Base-by-base conservation (phyloP, 2,797 vertebrate genomes). In the Apogon hyalosoma region DNA sequence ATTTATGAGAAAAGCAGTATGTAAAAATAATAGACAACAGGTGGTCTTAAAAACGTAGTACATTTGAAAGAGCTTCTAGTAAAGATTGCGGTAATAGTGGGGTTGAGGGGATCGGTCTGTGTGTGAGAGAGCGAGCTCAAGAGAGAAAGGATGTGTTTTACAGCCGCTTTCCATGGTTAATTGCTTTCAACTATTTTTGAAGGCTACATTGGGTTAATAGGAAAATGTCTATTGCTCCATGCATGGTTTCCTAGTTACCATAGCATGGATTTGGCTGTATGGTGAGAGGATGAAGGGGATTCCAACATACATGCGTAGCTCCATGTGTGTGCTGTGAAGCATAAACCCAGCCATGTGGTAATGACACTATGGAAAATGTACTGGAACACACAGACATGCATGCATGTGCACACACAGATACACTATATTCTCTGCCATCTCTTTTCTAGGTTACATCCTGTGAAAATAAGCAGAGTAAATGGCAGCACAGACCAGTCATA, bases 1-100 rank as follows among this genome's bases (percentile, higher is more conserved):
- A 99, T 99, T 99, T 99, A 99, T 99, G 97, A 96, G 96, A 96
- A 92, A 97, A 98, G 96, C 96, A 94, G 95, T 95, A 97, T 96
- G 96, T 97, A 97, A 98, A 98, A 98, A 97, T 98, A 98, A 98
- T 98, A 96, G 95, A 96, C 97, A 98, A 98, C 97, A 99, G 97
- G 97, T 98, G 96, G 96, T 96, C 96, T 94, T 95, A 89, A 80
- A 88, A 85, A 81, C 85, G 77, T 82, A 19, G 70, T 80, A 55
- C 43, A 85, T 83, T 95, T 92, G 82, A 90, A 86, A 78, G 83
- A 70, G 61, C 75, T 85, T 72, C 70, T 71, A 67, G 81, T 70
- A 69, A 87, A 69, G 74, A 92, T 75, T 85, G 75, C 53, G 67
- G 73, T 51, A 56, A 90, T 84, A 85, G 88, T 88, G 83, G 66